Evolutionary conservation across 1,140 invertebrate species (phyloP), one percentile per base, ranked within the genome.

Genomic region (Drosophila navojoa): DNA sequence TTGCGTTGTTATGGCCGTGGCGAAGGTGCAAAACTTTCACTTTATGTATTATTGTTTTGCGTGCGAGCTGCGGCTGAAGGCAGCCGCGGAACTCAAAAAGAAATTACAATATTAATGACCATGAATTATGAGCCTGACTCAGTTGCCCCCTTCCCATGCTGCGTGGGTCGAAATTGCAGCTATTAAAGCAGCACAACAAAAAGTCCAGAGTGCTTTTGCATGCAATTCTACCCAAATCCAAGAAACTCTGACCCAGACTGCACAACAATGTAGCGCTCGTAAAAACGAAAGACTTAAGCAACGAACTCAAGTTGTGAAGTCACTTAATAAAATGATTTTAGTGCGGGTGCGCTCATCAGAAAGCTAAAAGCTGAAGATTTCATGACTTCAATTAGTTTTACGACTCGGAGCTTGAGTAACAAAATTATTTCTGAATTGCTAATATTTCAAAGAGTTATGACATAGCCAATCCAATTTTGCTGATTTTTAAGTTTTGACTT

Each of bases 91-190:
- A 54, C 47, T 32, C 63, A 67, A n/a, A 55, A 66, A 75, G 79
- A 89, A 89, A 87, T 89, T 89, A 82, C 76, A 79, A 89, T 89
- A 82, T 89, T 87, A 89, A 89, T 82, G 84, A 63, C 79, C 68
- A 73, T 87, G 82, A 87, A 87, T 87, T 82, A 80, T 84, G 68
- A 85, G 60, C 47, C 69, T 64, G 64, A 66, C 64, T 70, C 77
- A 62, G 38, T 45, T 58, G 22, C 44, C 38, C 58, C 50, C 61
- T 22, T 45, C 32, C 2, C n/a, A 45, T 49, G 11, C 52, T 80
- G 77, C 67, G 81, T 85, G 81, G 81, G 81, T 35, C 50, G 53
- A 62, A 79, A 89, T 89, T 82, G 76, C 66, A 67, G 76, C 69
- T 64, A 82, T 79, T 87, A 87, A 89, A 52, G 60, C 66, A 74